Evolutionary conservation across 2,797 vertebrate species (phyloP).

Genomic region (Centroberyx gerrardi): DNA sequence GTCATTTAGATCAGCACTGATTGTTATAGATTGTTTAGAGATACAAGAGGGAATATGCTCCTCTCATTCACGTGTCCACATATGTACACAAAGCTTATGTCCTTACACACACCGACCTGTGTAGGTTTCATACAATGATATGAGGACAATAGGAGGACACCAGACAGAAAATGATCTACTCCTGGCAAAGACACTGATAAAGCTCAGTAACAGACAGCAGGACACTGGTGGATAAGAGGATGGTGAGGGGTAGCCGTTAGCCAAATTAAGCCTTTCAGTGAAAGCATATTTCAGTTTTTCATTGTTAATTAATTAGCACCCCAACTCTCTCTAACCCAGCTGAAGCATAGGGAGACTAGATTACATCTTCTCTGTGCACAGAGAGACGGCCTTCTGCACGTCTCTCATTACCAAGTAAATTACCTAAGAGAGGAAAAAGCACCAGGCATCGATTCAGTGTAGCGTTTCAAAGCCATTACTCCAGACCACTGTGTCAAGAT

Average conservation of each 20-base stretch:
- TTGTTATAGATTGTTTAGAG: conserved; percentile 76
- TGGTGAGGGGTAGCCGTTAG: conserved; percentile 51
- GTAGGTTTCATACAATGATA: conserved; percentile 12
- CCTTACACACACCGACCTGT: conserved; percentile 7
- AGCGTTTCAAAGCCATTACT: conserved; percentile 80
- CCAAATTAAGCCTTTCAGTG: conserved; percentile 69
- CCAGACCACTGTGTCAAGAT: conserved; percentile 74
- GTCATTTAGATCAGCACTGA: conserved; percentile 79
- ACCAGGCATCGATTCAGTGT: conserved; percentile 81
- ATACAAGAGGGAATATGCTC: conserved; percentile 46
- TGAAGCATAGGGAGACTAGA: conserved; percentile 74
- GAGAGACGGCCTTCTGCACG: conserved; percentile 65
- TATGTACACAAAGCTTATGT: conserved; percentile 38
- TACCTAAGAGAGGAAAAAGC: conserved; percentile 78
- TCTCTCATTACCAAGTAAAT: conserved; percentile 83
- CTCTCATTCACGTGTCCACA: conserved; percentile 22
- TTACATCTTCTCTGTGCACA: conserved; percentile 64
- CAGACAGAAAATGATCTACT: conserved; percentile 33
- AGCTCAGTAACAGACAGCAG: conserved; percentile 38
- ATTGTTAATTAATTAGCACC: conserved; percentile 82
- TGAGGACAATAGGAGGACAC: background rate
- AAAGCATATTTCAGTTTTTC: conserved; percentile 68
- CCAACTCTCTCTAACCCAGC: conserved; percentile 57
- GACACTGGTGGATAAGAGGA: conserved; percentile 1
- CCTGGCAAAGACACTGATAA: conserved; percentile 39